phyloP scores from a whole-genome alignment of 1,140 invertebrate genomes.

The Ptiloglossa arizonensis region DNA sequence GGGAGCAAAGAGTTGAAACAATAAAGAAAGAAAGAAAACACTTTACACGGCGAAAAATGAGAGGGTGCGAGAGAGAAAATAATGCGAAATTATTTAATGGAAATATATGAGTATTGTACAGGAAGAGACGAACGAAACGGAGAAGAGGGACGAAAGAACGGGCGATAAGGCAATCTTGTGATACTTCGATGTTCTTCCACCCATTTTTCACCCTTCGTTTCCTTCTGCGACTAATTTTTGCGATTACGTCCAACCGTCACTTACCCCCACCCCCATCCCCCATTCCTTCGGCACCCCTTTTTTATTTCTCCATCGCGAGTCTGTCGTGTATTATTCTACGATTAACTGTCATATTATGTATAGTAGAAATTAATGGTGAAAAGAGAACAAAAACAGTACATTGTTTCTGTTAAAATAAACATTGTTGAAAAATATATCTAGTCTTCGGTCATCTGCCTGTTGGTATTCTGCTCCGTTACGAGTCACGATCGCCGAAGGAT shows the following conservation, averaged over 20 bases:
- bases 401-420: conserved; percentile 82
- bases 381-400: conserved; percentile 79
- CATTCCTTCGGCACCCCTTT: conserved; percentile 38
- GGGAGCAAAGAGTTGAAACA: conserved; percentile 16
- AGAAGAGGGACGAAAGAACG: conserved; percentile 55
- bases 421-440: conserved; percentile 74
- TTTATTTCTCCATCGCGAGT: conserved; percentile 70
- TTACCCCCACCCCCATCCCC: conserved; percentile 35
- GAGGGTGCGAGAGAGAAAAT: conserved; percentile 9
- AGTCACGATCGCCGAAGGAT: neutral
- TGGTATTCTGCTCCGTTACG: neutral
- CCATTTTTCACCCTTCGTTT: conserved; percentile 53
- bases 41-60: conserved; percentile 8
- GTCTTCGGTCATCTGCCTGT: neutral
- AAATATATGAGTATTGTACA: conserved; percentile 22
- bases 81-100: conserved; percentile 30
- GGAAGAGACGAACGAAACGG: conserved; percentile 29
- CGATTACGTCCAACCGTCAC: conserved; percentile 25
- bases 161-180: conserved; percentile 77
- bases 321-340: conserved; percentile 79
- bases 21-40: neutral
- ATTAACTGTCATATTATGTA: conserved; percentile 79
- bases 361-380: conserved; percentile 80
- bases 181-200: conserved; percentile 73
- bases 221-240: conserved; percentile 32